Evolutionary conservation across 2,888 invertebrate species (phyloP).

Genomic region (Pheosia gnoma): DNA sequence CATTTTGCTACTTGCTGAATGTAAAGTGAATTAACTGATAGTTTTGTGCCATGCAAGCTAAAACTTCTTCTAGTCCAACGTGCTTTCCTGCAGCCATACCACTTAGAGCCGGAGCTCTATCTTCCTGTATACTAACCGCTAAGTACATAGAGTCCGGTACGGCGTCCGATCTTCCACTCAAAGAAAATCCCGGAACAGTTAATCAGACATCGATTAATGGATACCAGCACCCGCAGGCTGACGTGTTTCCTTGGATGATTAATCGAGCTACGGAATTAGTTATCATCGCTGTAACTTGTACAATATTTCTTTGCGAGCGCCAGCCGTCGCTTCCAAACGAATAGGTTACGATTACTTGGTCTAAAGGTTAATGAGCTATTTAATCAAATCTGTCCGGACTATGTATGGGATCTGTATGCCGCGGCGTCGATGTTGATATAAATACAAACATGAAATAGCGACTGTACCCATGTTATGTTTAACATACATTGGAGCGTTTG

Average conservation of each 20-base stretch:
- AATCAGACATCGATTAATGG: conserved; percentile 40
- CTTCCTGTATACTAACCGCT: conserved; percentile 8
- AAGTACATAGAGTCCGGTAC: conserved; percentile 11
- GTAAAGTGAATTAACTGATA: background rate
- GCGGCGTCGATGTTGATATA: background rate
- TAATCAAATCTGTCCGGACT: conserved; percentile 8
- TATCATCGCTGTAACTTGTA: conserved; percentile 30
- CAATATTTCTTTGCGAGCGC: conserved; percentile 35
- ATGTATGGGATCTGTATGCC: conserved; percentile 5
- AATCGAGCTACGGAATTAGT: conserved; percentile 39
- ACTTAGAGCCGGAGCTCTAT: conserved; percentile 17
- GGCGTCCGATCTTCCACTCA: conserved; percentile 15
- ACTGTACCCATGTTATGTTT: background rate
- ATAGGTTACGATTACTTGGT: conserved; percentile 6
- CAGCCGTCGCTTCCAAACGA: conserved; percentile 23
- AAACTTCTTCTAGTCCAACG: conserved; percentile 17
- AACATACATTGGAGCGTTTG: background rate
- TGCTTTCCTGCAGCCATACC: conserved; percentile 23
- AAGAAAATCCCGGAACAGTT: conserved; percentile 35
- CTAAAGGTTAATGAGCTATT: conserved; percentile 13
- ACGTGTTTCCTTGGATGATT: conserved; percentile 40
- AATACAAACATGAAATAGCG: background rate
- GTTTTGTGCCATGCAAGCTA: conserved; percentile 11
- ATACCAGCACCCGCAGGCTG: conserved; percentile 36
- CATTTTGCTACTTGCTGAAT: background rate